Evolutionary conservation across 2,113 vertebrate species (phyloP).

Genomic region (Aldabrachelys gigantea): DNA sequence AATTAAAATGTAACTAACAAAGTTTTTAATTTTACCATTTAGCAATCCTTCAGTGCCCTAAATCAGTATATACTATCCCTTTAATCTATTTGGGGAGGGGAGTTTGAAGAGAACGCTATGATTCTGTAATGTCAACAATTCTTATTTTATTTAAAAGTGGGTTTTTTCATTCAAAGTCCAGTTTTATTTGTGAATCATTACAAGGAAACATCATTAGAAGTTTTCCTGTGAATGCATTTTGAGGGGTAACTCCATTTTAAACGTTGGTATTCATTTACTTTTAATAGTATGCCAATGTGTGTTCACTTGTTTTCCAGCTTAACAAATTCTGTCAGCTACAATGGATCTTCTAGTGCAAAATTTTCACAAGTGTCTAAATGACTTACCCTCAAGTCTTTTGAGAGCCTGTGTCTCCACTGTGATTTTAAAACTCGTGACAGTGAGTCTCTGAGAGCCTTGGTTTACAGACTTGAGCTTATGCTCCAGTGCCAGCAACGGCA

Average conservation of each 20-base stretch:
- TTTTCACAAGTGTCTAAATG: not conserved
- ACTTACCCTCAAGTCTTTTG: not conserved
- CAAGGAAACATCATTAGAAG: not conserved
- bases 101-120: not conserved
- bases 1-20: not conserved
- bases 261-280: not conserved
- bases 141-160: not conserved
- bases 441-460: not conserved
- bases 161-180: not conserved
- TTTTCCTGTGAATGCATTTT: not conserved
- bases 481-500: not conserved
- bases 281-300: not conserved
- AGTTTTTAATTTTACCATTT: not conserved
- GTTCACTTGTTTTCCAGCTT: not conserved
- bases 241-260: not conserved
- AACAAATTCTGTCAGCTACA: not conserved
- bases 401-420: no score
- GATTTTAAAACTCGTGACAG: not conserved
- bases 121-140: not conserved
- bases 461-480: no score
- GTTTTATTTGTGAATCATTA: not conserved
- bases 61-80: not conserved
- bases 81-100: not conserved
- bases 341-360: not conserved
- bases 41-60: not conserved